Evolutionary conservation across 2,888 invertebrate species (phyloP), one percentile per base, ranked within the genome.

Genomic region (Colletes collaris): DNA sequence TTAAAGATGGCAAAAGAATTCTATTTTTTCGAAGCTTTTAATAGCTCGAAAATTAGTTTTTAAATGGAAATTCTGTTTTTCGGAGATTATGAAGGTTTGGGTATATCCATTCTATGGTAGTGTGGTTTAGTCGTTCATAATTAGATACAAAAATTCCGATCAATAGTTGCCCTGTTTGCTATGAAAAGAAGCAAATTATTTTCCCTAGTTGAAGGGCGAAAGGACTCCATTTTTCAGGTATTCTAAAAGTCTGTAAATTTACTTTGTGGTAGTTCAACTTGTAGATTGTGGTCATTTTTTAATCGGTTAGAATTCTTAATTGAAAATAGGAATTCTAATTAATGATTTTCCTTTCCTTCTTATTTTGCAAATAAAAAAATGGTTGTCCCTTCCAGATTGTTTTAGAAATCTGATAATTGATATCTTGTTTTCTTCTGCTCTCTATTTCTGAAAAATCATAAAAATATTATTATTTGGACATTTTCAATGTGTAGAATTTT

Each of bases 61-160:
- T 46, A 46, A 46, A 59, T 13, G 6, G 52, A 37, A 70, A 2
- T 55, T 64, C 13, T 13, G 6, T 71, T 37, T 56, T 64, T 16
- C 10, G 35, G 16, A 56, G 11, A 49, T 49, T 67, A 16, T 67
- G 46, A 67, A 55, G n/a, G 63, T 16, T 13, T n/a, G 40, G 27
- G 60, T 72, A 37, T 27, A 60, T 3, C 19, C n/a, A 10, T 49
- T 62, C 49, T 49, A 49, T 27, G 49, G 13, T 13, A 8, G 44
- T 60, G 11, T 10, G 19, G 3, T 69, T 59, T 44, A 67, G 27
- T 52, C 19, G 27, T 19, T 19, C 7, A 40, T 19, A 58, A n/a
- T 40, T 50, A 58, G 44, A 46, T 27, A 67, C 19, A 55, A 52
- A 59, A 66, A n/a, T 74, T 74, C 35, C 63, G 52, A 75, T 74